Evolutionary conservation across 2,888 invertebrate genomes (phyloP), one percentile per base, ranked within the genome.

Genomic region (Phortica magna): DNA sequence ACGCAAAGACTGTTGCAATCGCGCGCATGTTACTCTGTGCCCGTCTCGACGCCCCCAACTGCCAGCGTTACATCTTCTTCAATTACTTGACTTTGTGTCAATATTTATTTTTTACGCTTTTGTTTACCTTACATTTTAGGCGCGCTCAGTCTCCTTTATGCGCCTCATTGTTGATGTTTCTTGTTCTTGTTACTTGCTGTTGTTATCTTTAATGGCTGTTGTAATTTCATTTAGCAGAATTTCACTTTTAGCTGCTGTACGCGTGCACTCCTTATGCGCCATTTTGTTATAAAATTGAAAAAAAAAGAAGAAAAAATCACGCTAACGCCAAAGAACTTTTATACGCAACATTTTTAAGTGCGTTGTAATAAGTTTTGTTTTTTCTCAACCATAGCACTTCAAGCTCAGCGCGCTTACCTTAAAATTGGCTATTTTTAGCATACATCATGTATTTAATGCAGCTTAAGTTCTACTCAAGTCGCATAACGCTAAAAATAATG

Each of bases 271-370:
- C 31, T 31, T 31, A 31, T 31, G 5, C 31, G 31, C 31, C 31
- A 31, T 31, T 31, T 2, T 19, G 55, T 14, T n/a, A 12, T 12
- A n/a, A 1, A 22, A 61, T 22, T n/a, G 55, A 41, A 41, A 71
- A 17, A 71, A 41, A 53, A 7, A 55, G 9, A 55, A 55, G 14
- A 53, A 4, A 0, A 39, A 59, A 39, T 39, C 59, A 72, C 42
- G 57, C 14, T 14, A n/a, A 41, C 2, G 39, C 73, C 55, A 74
- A n/a, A 68, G 79, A 68, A 76, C 74, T 79, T 85, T 80, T 81
- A 84, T 84, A 79, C 83, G 83, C 78, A 87, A 85, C 84, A 78
- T 78, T 84, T 82, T 79, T 78, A 78, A 83, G 79, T 80, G 76
- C 67, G 73, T 7, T n/a, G 41, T 48, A 65, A 64, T 31, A 64